Evolutionary conservation across 2,113 vertebrate genomes (phyloP), one percentile per base, ranked within the genome.

Genomic region (Pollimyrus isidori): DNA sequence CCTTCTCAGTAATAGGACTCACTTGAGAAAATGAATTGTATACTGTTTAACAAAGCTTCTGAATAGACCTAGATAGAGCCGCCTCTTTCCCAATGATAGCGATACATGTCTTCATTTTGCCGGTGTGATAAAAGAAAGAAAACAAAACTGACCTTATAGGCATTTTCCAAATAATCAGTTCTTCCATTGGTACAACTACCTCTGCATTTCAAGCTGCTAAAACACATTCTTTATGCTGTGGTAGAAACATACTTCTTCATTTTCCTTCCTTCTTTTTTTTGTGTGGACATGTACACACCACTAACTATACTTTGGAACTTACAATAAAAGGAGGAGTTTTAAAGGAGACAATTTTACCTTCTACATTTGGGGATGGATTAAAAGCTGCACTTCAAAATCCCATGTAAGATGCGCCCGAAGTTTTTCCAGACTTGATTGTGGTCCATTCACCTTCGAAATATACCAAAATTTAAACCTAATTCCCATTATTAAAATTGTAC

Each of bases 261-360:
- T 69, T 69, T 69, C 10, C 10, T 94, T 94, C 94, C 93, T 94
- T 89, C 91, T 88, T 94, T 95, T 93, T 95, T 96, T 93, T 95
- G 94, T 94, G 95, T 95, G 95, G 94, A 95, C 95, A 95, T 96
- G 90, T 89, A 91, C 92, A 92, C 92, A 89, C 53, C 91, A 91
- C 88, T 65, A 93, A 89, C 94, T 95, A 94, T 93, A 93, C 92
- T 94, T 92, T 92, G 56, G 88, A 86, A 76, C 89, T 92, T 89
- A 93, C 93, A 95, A 93, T 93, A 91, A 90, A 93, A 91, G 91
- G 90, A 93, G 90, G 91, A 84, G 73, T 89, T 93, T 91, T 91
- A 91, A 91, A 35, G 90, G 89, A 91, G 90, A 90, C 88, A 90
- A 90, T 91, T 91, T 89, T 94, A 9, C 7, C 92, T 88, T 91